Evolutionary conservation across 2,888 invertebrate species (phyloP).

Genomic region (Calliphora vomitoria): DNA sequence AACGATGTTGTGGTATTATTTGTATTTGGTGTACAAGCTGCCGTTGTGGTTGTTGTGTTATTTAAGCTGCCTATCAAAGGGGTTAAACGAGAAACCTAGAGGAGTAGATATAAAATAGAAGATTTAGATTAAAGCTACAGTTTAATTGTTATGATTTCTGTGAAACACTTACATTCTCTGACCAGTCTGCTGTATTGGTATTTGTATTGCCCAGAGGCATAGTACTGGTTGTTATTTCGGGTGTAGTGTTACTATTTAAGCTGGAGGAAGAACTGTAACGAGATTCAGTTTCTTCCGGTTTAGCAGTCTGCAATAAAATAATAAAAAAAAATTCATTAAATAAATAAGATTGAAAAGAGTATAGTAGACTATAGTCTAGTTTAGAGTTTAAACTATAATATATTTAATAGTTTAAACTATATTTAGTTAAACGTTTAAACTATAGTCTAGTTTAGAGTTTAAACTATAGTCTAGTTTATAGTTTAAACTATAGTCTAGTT

Average conservation of each 20-base stretch:
- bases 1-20: conserved; percentile 74
- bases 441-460: not conserved
- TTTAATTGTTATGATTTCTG: not conserved
- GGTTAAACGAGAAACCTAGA: conserved; percentile 44
- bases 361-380: not conserved
- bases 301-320: conserved; percentile 77
- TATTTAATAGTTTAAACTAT: not conserved
- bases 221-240: conserved; percentile 83
- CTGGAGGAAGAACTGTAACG: conserved; percentile 89
- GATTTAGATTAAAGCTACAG: not conserved
- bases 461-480: not conserved
- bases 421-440: not conserved
- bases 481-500: too few species aligned
- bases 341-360: not conserved
- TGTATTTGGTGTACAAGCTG: conserved; percentile 65
- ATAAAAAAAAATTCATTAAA: conserved; percentile 73
- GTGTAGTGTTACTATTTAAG: conserved; percentile 86
- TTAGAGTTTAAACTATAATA: not conserved
- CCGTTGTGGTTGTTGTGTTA: conserved; percentile 71
- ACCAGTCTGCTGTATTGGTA: conserved; percentile 79
- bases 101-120: not conserved
- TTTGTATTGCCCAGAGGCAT: conserved; percentile 73
- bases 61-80: conserved; percentile 77
- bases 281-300: conserved; percentile 85
- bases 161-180: conserved; percentile 81